Conservation (phyloP, 2,888 invertebrate genomes). For the Encarsia formosa region DNA sequence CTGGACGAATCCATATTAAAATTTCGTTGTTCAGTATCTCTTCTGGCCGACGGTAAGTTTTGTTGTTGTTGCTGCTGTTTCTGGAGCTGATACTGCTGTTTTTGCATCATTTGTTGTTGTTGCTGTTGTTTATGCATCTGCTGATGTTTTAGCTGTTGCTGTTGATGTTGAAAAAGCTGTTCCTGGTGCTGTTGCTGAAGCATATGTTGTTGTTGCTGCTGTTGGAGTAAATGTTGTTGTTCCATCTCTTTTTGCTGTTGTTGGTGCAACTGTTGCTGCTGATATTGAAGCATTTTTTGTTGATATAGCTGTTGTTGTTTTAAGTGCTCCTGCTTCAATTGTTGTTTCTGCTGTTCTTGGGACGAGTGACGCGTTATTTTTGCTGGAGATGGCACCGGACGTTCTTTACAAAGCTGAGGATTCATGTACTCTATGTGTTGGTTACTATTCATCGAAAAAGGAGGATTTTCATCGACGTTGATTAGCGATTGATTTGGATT, state of each 20-base stretch:
- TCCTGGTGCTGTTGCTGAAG: background rate
- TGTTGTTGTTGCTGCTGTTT: background rate
- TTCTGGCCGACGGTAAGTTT: background rate
- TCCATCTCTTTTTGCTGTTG: background rate
- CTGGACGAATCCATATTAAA: slow-evolving; percentile 5
- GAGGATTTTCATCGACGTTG: too few species aligned
- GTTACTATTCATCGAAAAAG: too few species aligned
- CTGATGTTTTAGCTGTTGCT: background rate
- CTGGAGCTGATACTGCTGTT: background rate
- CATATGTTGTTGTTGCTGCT: background rate
- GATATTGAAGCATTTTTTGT: background rate
- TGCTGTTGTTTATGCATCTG: background rate
- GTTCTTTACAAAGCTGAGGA: too few species aligned
- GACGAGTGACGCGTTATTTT: slow-evolving; percentile 5
- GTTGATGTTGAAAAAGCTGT: background rate
- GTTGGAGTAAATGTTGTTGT: background rate
- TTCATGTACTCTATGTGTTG: too few species aligned
- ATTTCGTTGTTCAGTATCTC: background rate
- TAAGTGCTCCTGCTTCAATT: background rate
- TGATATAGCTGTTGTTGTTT: background rate
- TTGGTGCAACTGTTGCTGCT: background rate
- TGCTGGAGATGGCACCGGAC: slow-evolving; percentile 13
- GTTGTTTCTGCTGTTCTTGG: background rate
- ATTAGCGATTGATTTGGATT: too few species aligned
- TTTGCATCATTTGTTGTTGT: background rate